phyloP scores from a whole-genome alignment of 2,113 vertebrate species.

The Stigmatopora argus region DNA sequence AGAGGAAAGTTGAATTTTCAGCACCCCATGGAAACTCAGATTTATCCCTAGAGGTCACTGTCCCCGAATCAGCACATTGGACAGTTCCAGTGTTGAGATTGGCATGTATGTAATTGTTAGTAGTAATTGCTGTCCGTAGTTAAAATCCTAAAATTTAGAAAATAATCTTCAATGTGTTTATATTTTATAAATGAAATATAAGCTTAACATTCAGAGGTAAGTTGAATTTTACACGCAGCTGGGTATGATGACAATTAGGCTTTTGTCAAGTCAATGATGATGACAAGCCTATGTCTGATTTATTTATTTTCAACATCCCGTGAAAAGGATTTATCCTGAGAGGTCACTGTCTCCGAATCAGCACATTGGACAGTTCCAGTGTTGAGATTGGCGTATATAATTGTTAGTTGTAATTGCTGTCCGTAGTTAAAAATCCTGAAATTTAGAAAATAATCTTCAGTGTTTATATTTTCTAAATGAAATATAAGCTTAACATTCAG shows the following conservation, averaged over 20 bases:
- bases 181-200: not conserved
- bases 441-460: constrained; percentile 3
- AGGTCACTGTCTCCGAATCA: no score
- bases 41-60: constrained; percentile 13
- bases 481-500: no score
- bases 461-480: not conserved
- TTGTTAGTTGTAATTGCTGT: no score
- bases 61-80: not conserved
- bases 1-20: constrained; percentile 29
- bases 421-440: not conserved
- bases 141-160: not conserved
- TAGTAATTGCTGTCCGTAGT: not conserved
- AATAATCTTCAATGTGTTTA: constrained; percentile 1
- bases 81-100: not conserved
- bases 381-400: no score
- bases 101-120: not conserved
- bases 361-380: no score
- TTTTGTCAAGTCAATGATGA: no score
- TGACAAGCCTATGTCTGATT: no score
- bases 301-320: not conserved
- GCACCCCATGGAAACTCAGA: constrained; percentile 22
- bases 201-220: no score
- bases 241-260: no score
- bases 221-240: no score
- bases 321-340: no score